Evolutionary conservation across 2,888 invertebrate species (phyloP), one percentile per base, ranked within the genome.

Genomic region (Drosophila kanekoi): DNA sequence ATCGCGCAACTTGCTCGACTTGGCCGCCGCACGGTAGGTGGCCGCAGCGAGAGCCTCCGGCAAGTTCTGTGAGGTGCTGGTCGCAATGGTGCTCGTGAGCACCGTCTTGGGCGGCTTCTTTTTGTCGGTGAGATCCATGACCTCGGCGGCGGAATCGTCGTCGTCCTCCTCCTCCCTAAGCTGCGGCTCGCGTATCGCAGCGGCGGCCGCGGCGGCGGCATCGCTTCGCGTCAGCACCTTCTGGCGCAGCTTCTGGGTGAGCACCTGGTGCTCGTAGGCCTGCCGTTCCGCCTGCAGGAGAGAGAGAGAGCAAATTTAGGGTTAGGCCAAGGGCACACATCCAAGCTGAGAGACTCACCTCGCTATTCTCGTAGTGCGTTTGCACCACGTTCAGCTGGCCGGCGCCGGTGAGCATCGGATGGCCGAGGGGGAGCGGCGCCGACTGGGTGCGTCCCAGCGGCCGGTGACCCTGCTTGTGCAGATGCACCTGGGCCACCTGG

Each of bases 381-480:
- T 92, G 92, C 3, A 82, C 92, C 56, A 92, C 90, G 59, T 90
- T 92, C 37, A 92, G 76, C 59, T 91, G 90, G 11, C 93, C 93
- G 35, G 87, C 83, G 5, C 92, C 92, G 52, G 94, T 94, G 59
- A 98, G 94, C 94, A 97, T 95, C 23, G 98, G 97, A 93, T 98
- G 97, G 1, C 98, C 98, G 60, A 98, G 93, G 28, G 97, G 97
- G 81, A 98, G 93, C 1, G 98, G 98, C 3, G 98, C 98, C 47
- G 98, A 98, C 93, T 98, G 98, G 64, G 98, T 98, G 90, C 98
- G 95, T 65, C 98, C 97, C 83, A 98, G 93, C 35, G 97, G 97
- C 54, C 97, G 93, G 78, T 96, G 96, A 85, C 95, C 94, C 91
- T 94, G 94, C 93, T 96, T 96, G 93, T 94, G 94, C 62, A 96